phyloP scores from a whole-genome alignment of 2,888 invertebrate genomes.

The Harpalus rubripes region DNA sequence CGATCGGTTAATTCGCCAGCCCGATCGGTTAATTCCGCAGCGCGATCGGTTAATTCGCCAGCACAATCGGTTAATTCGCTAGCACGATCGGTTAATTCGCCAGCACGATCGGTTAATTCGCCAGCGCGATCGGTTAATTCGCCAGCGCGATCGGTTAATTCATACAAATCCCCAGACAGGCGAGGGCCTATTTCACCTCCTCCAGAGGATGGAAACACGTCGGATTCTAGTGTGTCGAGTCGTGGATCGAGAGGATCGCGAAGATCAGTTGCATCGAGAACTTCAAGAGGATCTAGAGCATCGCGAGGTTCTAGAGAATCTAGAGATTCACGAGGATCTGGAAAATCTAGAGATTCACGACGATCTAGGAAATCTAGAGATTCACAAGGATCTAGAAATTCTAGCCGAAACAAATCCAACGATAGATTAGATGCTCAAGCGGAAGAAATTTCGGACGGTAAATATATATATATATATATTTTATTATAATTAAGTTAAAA shows the following conservation, averaged over 20 bases:
- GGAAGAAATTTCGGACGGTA: slow-evolving; percentile 84
- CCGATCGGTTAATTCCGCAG: slow-evolving; percentile 20
- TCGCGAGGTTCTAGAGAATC: slow-evolving; percentile 72
- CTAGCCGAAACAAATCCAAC: slow-evolving; percentile 71
- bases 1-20: slow-evolving; percentile 35
- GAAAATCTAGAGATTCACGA: slow-evolving; percentile 69
- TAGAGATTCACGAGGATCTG: slow-evolving; percentile 69
- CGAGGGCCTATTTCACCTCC: slow-evolving; percentile 71
- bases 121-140: slow-evolving; percentile 29
- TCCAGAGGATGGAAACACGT: slow-evolving; percentile 74
- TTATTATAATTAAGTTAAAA: neutral
- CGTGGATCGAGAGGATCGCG: slow-evolving; percentile 75
- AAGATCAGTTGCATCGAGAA: slow-evolving; percentile 45
- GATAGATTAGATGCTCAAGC: slow-evolving; percentile 74
- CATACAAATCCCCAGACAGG: slow-evolving; percentile 47
- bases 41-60: slow-evolving; percentile 32
- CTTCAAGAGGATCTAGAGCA: neutral
- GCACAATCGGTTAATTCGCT: slow-evolving; percentile 21
- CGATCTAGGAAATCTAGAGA: slow-evolving; percentile 75
- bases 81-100: slow-evolving; percentile 23
- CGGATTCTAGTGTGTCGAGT: slow-evolving; percentile 76
- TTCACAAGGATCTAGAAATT: slow-evolving; percentile 73
- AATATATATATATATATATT: slow-evolving; percentile 56
- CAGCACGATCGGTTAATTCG: slow-evolving; percentile 13
- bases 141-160: slow-evolving; percentile 16